Evolutionary conservation across 2,888 invertebrate genomes (phyloP), one percentile per base, ranked within the genome.

Genomic region (Allygus modestus): DNA sequence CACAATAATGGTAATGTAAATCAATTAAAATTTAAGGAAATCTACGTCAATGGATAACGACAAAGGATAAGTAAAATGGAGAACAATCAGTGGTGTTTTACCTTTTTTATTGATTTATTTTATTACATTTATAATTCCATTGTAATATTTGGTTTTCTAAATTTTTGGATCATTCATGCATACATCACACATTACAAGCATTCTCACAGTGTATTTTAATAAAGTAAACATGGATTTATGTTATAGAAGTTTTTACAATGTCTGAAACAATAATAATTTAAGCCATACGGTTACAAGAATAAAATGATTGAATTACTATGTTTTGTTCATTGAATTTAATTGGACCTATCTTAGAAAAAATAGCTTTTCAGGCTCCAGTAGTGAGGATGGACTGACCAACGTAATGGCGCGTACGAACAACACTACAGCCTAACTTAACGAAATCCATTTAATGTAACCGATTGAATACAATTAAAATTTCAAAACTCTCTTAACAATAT

Each of bases 71-170:
- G n/a, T n/a, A n/a, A n/a, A 46, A 46, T 46, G 46, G 4, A 46
- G 46, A 46, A 17, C 9, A 15, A 7, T 46, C 28, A 65, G 33
- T 83, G 75, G 58, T 73, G 75, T 83, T 83, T 83, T 75, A 75
- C 75, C 41, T 75, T 83, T 83, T 83, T 83, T 75, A 83, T 83
- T 83, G 77, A 12, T 71, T 51, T 75, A 54, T 82, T 69, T 71
- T 65, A 83, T 83, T 83, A 83, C 83, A 83, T 83, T 51, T 41
- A 83, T 83, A 79, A 83, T 83, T 83, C 43, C 54, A 83, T 58
- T 83, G 75, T 75, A 58, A 75, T 83, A 75, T 83, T 83, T 83
- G 83, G 83, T 83, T 83, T 82, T 61, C 75, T 83, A 83, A 81
- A 58, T 33, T 31, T 4, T 79, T 58, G 58, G 37, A 79, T 79